Evolutionary conservation across 1,140 invertebrate species (phyloP).

Genomic region (Papilio aristodemus): DNA sequence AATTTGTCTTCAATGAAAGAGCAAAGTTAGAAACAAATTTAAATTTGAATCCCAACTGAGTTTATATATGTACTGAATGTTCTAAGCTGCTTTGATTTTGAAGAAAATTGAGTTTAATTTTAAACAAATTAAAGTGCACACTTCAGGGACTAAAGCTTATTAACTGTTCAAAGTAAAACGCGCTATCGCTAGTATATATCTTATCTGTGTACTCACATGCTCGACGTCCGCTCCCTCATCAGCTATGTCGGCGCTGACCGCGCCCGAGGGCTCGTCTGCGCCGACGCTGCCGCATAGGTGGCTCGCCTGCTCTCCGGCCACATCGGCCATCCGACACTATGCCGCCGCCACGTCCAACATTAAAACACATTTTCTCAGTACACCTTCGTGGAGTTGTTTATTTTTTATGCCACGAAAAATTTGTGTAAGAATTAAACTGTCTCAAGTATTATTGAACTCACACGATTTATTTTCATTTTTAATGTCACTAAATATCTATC

Average conservation of each 20-base stretch:
- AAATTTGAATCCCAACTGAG: no score
- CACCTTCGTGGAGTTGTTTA: constrained; percentile 23
- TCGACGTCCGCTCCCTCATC: not conserved
- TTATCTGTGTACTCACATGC: not conserved
- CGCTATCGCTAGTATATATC: no score
- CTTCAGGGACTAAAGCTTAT: no score
- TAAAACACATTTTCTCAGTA: constrained; percentile 18
- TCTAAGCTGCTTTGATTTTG: no score
- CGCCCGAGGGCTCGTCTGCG: not conserved
- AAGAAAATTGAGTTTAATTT: no score
- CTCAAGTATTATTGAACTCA: constrained; percentile 23
- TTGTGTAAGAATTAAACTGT: constrained; percentile 36
- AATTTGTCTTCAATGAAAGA: no score
- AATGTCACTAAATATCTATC: constrained; percentile 30
- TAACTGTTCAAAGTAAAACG: no score
- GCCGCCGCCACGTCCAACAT: constrained; percentile 1
- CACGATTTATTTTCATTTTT: constrained; percentile 36
- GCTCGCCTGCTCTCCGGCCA: constrained; percentile 26
- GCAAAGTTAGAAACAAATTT: no score
- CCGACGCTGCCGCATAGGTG: no score
- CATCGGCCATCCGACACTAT: constrained; percentile 34
- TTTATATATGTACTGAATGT: no score
- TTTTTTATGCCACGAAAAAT: constrained; percentile 17
- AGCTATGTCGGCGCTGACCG: not conserved
- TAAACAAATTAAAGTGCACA: no score